Conservation (phyloP, 1,140 invertebrate species). For the Drusus annulatus region DNA sequence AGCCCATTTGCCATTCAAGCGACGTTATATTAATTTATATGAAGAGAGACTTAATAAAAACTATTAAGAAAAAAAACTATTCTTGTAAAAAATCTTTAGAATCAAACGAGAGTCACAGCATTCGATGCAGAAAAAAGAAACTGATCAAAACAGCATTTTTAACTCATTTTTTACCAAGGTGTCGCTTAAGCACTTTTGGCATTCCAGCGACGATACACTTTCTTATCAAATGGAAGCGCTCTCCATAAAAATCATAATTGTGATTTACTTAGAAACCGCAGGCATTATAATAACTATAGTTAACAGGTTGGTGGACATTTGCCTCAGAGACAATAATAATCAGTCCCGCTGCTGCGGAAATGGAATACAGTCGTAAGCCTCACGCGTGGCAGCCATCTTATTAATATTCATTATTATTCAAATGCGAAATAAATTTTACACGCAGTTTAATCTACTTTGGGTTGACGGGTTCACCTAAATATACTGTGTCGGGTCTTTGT, state of each 20-base stretch:
- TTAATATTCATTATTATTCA: constrained; percentile 59
- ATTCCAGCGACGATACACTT: too few relatives aligned
- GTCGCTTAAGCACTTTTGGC: too few relatives aligned
- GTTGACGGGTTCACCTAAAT: constrained; percentile 7
- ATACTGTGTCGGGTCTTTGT: neutral
- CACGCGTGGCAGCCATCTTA: constrained; percentile 34
- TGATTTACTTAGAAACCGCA: constrained; percentile 22
- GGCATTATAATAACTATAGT: neutral
- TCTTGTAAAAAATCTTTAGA: too few relatives aligned
- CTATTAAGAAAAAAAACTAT: too few relatives aligned
- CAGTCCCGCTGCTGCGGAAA: neutral
- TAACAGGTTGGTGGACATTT: neutral
- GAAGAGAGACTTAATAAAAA: too few relatives aligned
- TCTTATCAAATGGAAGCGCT: neutral
- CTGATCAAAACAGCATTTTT: too few relatives aligned
- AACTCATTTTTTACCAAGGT: too few relatives aligned
- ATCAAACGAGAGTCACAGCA: too few relatives aligned
- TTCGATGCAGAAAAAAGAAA: too few relatives aligned
- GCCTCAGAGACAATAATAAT: neutral
- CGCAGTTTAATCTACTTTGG: constrained; percentile 51
- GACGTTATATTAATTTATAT: too few relatives aligned
- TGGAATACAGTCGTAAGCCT: neutral
- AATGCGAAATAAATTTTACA: constrained; percentile 57
- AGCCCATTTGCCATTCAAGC: too few relatives aligned
- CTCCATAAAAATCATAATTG: neutral